phyloP scores from a whole-genome alignment of 2,888 invertebrate genomes.

The Deroplatys truncata region DNA sequence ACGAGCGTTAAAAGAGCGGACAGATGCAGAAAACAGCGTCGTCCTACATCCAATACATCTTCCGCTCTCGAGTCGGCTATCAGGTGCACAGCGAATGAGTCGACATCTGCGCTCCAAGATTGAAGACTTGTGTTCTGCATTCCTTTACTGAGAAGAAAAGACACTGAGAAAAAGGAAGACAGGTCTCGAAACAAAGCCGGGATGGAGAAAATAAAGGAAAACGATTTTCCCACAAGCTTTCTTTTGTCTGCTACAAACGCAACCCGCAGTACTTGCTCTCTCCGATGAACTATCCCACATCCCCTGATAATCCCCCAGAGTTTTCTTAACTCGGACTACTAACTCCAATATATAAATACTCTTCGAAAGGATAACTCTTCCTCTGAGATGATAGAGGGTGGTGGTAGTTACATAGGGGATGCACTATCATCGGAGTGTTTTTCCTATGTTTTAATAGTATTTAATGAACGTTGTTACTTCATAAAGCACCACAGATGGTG shows the following conservation, averaged over 20 bases:
- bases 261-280: neutral
- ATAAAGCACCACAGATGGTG: too few species aligned
- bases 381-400: too few species aligned
- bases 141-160: neutral
- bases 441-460: too few species aligned
- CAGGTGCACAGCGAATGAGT: neutral
- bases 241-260: neutral
- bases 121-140: neutral
- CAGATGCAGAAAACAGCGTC: neutral
- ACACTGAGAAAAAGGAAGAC: too few species aligned
- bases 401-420: too few species aligned
- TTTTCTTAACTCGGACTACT: neutral
- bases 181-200: neutral
- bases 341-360: neutral
- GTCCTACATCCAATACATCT: neutral
- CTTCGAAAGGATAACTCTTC: too few species aligned
- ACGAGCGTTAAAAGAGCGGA: neutral
- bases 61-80: neutral
- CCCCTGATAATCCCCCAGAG: neutral
- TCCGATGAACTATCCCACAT: neutral
- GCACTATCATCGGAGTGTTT: too few species aligned
- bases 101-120: neutral
- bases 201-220: neutral
- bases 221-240: neutral
- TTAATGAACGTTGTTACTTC: too few species aligned